Conservation (phyloP, 2,888 invertebrate genomes). For the Psococerastis gibbosa region DNA sequence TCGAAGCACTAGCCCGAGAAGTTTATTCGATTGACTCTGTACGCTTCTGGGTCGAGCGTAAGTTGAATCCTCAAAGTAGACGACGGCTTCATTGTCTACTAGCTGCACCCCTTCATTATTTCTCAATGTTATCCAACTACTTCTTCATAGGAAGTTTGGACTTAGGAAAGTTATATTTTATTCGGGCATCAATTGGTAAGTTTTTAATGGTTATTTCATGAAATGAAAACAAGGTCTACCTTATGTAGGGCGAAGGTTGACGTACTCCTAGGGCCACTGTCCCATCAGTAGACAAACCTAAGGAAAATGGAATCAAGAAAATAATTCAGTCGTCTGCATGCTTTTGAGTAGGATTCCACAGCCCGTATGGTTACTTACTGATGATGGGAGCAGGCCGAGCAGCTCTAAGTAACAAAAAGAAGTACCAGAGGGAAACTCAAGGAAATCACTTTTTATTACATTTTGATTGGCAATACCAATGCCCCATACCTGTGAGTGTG, state of each 20-base stretch:
- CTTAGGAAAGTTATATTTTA: constrained; percentile 51
- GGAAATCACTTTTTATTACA: neutral
- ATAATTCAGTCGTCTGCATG: no score
- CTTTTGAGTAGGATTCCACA: no score
- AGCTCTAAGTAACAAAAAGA: no score
- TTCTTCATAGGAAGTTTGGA: constrained; percentile 65
- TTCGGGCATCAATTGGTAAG: constrained; percentile 35
- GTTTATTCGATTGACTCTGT: constrained; percentile 29
- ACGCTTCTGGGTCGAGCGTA: constrained; percentile 25
- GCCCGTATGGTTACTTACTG: no score
- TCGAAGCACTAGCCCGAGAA: constrained; percentile 43
- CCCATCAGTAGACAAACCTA: no score
- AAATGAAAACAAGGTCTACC: no score
- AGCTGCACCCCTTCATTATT: constrained; percentile 51
- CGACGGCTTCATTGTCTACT: constrained; percentile 46
- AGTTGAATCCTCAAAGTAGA: constrained; percentile 25
- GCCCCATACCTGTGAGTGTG: constrained; percentile 4
- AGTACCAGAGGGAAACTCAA: no score
- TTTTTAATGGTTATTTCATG: no score
- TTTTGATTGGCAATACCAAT: constrained; percentile 11
- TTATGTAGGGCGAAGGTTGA: no score
- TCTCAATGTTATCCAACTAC: constrained; percentile 71
- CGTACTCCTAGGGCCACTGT: no score
- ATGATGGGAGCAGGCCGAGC: no score
- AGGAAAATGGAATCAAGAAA: no score